Conservation (phyloP, 2,797 vertebrate species). For the Catharus ustulatus region DNA sequence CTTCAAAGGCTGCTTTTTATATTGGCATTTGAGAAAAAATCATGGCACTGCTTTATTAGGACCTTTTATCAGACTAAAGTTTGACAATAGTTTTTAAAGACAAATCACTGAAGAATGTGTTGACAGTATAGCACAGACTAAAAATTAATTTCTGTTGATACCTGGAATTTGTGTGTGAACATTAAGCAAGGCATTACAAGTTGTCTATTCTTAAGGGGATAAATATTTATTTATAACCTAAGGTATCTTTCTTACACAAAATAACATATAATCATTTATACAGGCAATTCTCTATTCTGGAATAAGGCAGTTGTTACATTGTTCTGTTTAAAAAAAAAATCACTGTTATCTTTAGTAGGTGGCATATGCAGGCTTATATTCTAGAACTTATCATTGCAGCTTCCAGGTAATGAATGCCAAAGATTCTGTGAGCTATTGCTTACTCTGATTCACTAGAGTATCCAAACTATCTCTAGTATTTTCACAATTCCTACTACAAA, state of each 20-base stretch:
- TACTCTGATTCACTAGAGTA: not conserved
- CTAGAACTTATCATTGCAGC: slow-evolving; percentile 33
- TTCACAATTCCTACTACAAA: slow-evolving; percentile 40
- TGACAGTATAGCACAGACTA: not conserved
- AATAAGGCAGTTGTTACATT: slow-evolving; percentile 35
- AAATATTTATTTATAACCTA: slow-evolving; percentile 72
- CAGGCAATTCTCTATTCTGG: slow-evolving; percentile 30
- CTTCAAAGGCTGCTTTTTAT: not conserved
- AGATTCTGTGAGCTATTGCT: slow-evolving; percentile 25
- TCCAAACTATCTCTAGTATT: not conserved
- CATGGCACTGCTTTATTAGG: slow-evolving; percentile 26
- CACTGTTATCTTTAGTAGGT: not conserved
- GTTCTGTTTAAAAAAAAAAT: not conserved
- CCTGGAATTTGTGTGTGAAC: not conserved
- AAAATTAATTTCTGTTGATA: not conserved
- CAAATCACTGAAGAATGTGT: not conserved
- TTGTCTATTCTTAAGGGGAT: slow-evolving; percentile 55
- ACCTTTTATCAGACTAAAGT: not conserved
- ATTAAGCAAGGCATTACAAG: slow-evolving; percentile 34
- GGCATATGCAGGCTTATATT: not conserved
- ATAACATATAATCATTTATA: slow-evolving; percentile 51
- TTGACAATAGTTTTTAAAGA: not conserved
- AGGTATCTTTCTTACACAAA: slow-evolving; percentile 44
- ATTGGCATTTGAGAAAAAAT: not conserved
- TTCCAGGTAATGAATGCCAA: not conserved